Evolutionary conservation across 1,140 invertebrate genomes (phyloP).

Genomic region (Homarus americanus): DNA sequence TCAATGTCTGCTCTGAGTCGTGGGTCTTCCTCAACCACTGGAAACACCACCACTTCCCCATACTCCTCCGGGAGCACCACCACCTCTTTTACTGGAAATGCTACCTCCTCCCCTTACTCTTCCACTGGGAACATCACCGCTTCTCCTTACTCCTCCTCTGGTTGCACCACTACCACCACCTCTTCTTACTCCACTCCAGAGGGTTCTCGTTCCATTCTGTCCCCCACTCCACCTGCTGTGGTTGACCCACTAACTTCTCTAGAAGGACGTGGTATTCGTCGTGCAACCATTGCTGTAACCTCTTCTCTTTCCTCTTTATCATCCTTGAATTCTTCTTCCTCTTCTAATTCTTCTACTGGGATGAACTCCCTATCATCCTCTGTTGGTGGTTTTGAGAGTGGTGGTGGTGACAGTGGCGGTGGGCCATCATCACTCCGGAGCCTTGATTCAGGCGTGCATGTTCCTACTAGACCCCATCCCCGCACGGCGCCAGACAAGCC

Average conservation of each 20-base stretch:
- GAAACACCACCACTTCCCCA: not conserved
- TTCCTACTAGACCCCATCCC: conserved; percentile 47
- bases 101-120: not conserved
- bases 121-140: conserved; percentile 22
- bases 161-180: conserved; percentile 4
- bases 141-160: conserved; percentile 2
- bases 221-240: conserved; percentile 27
- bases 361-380: conserved; percentile 40
- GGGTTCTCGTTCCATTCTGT: conserved; percentile 6
- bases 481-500: conserved; percentile 58
- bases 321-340: conserved; percentile 40
- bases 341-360: conserved; percentile 14
- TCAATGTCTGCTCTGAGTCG: conserved; percentile 45
- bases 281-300: conserved; percentile 44
- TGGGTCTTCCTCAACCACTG: conserved; percentile 26
- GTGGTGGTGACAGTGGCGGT: conserved; percentile 32
- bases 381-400: conserved; percentile 22
- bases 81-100: no score
- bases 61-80: not conserved
- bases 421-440: conserved; percentile 34
- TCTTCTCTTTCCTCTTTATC: conserved; percentile 54
- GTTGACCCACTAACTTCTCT: conserved; percentile 28
- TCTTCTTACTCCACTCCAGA: conserved; percentile 28
- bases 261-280: conserved; percentile 8
- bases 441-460: conserved; percentile 55